These are phyloP conservation scores for Trichechus manatus DNA, from an alignment of 2,113 vertebrate genomes.

Conservation along the genomic window DNA sequence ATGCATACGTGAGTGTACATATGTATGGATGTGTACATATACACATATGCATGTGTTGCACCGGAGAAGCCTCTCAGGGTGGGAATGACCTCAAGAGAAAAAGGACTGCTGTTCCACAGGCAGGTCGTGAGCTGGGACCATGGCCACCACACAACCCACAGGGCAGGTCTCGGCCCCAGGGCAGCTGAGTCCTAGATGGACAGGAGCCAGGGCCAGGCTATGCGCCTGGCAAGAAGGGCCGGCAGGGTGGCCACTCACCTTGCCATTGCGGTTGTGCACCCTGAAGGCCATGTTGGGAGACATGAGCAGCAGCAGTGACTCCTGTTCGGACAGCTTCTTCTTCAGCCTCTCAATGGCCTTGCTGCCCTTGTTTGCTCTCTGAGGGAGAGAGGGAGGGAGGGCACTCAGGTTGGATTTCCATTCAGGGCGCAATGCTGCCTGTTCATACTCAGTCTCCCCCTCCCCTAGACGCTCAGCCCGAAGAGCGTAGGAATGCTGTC, in stretches of 20 bases:
- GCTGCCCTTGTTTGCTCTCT: conserved; percentile 95
- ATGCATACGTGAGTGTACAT: too few relatives aligned
- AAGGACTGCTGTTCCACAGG: neutral
- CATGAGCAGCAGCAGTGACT: conserved; percentile 95
- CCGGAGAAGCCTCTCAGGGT: neutral
- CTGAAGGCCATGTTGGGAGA: conserved; percentile 97
- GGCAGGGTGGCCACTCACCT: conserved; percentile 87
- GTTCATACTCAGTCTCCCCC: neutral
- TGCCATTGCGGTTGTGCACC: conserved; percentile 94
- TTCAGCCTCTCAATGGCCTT: conserved; percentile 94
- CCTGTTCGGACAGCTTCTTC: conserved; percentile 96
- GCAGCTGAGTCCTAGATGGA: too few relatives aligned
- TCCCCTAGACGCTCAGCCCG: rapidly evolving
- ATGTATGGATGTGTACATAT: too few relatives aligned
- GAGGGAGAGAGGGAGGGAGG: conserved; percentile 27
- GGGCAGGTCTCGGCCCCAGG: neutral
- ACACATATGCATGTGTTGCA: too few relatives aligned
- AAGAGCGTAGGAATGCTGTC: rapidly evolving
- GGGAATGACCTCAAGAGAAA: neutral
- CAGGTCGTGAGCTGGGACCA: neutral
- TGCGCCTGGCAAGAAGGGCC: neutral
- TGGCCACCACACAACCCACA: neutral
- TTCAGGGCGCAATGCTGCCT: rapidly evolving
- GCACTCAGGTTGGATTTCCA: neutral
- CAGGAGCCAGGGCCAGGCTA: neutral